Percentiles rank a stretch among this genome's conserved stretches.
phyloP scores from a whole-genome alignment of 2,888 invertebrate genomes.

The Mesodorylaimus sp. region DNA sequence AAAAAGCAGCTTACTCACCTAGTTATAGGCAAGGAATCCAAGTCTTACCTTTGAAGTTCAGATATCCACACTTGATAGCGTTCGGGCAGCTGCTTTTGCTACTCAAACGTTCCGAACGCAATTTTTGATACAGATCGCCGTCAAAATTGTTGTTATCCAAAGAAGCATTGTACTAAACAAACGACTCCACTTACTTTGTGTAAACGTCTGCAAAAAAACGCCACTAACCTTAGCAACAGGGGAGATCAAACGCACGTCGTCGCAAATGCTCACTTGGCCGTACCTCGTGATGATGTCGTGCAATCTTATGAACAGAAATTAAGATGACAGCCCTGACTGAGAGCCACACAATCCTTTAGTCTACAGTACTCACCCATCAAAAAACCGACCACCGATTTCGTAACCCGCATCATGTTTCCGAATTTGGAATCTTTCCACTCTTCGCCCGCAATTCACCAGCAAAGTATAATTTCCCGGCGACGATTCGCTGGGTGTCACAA shows the following conservation, averaged over 20 bases:
- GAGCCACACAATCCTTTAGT: too few species aligned
- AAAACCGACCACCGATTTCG: background rate
- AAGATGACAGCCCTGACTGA: too few species aligned
- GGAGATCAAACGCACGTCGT: too few species aligned
- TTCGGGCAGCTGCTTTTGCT: background rate
- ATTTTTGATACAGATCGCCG: background rate
- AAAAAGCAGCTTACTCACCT: background rate
- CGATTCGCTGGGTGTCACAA: background rate
- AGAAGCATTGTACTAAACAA: too few species aligned
- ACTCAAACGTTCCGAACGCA: background rate
- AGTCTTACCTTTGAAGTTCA: background rate
- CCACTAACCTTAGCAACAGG: too few species aligned
- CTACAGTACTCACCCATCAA: background rate
- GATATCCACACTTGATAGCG: background rate
- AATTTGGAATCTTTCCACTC: background rate
- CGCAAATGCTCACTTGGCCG: too few species aligned
- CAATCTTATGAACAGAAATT: too few species aligned
- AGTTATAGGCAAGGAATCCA: background rate
- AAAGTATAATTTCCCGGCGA: background rate
- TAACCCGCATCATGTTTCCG: background rate
- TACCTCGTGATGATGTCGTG: too few species aligned
- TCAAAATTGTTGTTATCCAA: conserved; percentile 1
- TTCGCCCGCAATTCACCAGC: background rate
- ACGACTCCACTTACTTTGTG: too few species aligned
- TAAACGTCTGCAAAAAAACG: too few species aligned